A percentile compares a stretch with the other conserved stretches of the same genome.
Conservation (phyloP, 2,113 vertebrate genomes). For the Paratilapia polleni region DNA sequence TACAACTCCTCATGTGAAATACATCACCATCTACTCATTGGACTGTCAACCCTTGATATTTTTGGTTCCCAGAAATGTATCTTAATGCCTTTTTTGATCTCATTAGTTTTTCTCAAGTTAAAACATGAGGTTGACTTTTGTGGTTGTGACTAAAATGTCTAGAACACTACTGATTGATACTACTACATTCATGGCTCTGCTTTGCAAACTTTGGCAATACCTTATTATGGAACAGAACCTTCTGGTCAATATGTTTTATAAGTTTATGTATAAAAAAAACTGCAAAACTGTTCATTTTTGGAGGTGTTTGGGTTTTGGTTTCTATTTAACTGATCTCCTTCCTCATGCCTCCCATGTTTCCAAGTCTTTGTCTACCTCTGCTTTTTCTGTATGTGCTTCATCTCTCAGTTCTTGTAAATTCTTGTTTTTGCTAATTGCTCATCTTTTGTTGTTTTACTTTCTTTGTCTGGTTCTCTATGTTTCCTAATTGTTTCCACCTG, state of each 20-base stretch:
- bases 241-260: neutral
- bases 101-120: too few species aligned
- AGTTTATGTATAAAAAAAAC: neutral
- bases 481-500: neutral
- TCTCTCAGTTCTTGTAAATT: neutral
- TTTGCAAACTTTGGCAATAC: neutral
- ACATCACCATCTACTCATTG: neutral
- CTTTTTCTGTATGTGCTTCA: neutral
- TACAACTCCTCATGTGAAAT: neutral
- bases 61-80: too few species aligned
- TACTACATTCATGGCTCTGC: neutral
- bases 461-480: neutral
- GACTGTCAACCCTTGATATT: neutral
- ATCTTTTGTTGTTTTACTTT: neutral
- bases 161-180: too few species aligned
- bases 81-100: too few species aligned
- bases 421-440: neutral
- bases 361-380: neutral
- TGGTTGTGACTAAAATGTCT: neutral
- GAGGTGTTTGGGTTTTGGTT: neutral
- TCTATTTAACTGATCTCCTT: neutral
- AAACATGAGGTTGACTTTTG: too few species aligned
- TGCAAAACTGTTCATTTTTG: neutral
- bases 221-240: neutral
- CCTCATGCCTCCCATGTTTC: neutral